Conservation (phyloP, 1,140 invertebrate species). For the Theocolax elegans region DNA sequence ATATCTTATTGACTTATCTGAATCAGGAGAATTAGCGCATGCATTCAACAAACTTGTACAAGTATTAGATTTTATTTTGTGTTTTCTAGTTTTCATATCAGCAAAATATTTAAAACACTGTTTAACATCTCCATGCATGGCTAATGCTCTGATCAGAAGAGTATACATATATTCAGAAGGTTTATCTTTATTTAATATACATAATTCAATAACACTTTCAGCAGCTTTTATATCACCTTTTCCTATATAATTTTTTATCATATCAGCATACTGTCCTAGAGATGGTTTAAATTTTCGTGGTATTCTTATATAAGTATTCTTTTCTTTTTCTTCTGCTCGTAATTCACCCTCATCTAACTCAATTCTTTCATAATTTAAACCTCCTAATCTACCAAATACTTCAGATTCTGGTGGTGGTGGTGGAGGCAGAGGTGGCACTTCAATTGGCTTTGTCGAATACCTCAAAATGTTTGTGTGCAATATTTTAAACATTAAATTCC, state of each 20-base stretch:
- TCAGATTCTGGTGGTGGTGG: conserved; percentile 42
- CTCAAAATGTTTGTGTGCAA: not conserved
- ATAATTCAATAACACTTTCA: conserved; percentile 81
- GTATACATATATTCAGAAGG: conserved; percentile 84
- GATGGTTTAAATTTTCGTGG: conserved; percentile 59
- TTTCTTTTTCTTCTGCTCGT: conserved; percentile 55
- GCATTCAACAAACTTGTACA: conserved; percentile 90
- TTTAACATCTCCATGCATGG: conserved; percentile 82
- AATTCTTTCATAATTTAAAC: conserved; percentile 46
- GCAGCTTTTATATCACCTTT: conserved; percentile 77
- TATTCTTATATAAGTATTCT: conserved; percentile 46
- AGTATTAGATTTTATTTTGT: conserved; percentile 75
- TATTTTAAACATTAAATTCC: not conserved
- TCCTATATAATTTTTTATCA: conserved; percentile 76
- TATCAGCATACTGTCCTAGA: conserved; percentile 73
- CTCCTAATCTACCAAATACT: conserved; percentile 59
- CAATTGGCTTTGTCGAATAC: conserved; percentile 17
- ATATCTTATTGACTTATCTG: conserved; percentile 70
- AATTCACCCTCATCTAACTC: conserved; percentile 55
- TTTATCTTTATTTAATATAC: conserved; percentile 80
- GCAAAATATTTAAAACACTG: conserved; percentile 87
- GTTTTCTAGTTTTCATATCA: conserved; percentile 80
- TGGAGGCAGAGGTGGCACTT: not conserved
- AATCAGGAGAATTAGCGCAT: conserved; percentile 82
- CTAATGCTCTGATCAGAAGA: conserved; percentile 83